Conservation (phyloP, 2,113 vertebrate species). For the Prunella himalayana region DNA sequence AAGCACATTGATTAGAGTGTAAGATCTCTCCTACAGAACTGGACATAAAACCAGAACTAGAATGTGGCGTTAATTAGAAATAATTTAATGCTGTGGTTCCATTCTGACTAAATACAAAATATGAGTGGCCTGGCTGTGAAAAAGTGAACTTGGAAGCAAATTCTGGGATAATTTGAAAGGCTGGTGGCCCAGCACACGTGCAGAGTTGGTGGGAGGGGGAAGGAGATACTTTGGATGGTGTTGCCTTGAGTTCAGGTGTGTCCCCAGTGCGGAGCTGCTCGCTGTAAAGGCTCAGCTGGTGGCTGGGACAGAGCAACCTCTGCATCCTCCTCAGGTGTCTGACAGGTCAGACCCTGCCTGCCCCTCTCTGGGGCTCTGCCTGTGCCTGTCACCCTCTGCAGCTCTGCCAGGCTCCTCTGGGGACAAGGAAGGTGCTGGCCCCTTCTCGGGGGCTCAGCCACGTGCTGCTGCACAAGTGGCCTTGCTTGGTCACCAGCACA, state of each 20-base stretch:
- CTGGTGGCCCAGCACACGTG: not conserved
- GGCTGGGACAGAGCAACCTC: not conserved
- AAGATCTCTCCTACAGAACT: not conserved
- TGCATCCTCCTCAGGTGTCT: rapidly evolving
- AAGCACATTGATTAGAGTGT: not conserved
- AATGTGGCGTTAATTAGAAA: not conserved
- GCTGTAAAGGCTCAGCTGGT: not conserved
- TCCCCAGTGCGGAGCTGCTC: rapidly evolving
- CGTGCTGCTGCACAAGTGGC: not conserved
- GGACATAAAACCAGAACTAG: not conserved
- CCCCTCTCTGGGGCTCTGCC: not conserved
- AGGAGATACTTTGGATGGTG: not conserved
- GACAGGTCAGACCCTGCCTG: not conserved
- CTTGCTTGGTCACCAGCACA: not conserved
- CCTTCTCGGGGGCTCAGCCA: not conserved
- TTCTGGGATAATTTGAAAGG: not conserved
- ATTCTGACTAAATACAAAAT: not conserved
- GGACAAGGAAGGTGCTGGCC: rapidly evolving
- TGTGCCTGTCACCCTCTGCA: not conserved
- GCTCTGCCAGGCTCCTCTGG: not conserved
- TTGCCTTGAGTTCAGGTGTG: not conserved
- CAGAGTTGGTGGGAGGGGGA: rapidly evolving
- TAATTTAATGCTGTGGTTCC: not conserved
- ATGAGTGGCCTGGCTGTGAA: not conserved
- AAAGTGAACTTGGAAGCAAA: not conserved